These are phyloP conservation scores for Pempheris klunzingeri DNA, from an alignment of 2,797 vertebrate genomes.

Conservation along the genomic window DNA sequence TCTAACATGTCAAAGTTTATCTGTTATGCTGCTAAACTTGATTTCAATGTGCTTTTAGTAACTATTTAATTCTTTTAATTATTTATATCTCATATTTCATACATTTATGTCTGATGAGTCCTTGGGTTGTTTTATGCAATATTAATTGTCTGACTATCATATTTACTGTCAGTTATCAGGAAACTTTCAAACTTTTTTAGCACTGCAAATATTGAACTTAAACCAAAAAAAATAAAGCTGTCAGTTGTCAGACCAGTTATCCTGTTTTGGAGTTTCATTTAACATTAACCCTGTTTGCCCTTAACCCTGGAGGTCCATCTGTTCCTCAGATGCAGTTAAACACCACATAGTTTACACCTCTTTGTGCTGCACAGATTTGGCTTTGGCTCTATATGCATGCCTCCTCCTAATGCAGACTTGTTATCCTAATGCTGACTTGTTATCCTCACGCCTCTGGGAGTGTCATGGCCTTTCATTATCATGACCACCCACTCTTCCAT, in stretches of 20 bases:
- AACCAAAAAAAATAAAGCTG: not conserved
- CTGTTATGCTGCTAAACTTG: not conserved
- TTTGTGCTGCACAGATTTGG: constrained; percentile 8
- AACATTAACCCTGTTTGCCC: constrained; percentile 33
- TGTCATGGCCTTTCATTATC: constrained; percentile 53
- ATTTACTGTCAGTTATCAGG: constrained; percentile 5
- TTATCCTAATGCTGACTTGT: constrained; percentile 42
- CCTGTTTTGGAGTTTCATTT: constrained; percentile 18
- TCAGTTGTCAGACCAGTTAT: constrained; percentile 44
- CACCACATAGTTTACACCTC: constrained; percentile 14
- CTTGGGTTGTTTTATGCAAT: constrained; percentile 15
- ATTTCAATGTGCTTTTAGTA: constrained; percentile 7
- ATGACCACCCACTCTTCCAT: constrained; percentile 56
- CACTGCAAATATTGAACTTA: too few species aligned
- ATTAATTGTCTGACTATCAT: not conserved
- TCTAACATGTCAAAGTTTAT: constrained; percentile 10
- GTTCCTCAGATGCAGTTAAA: not conserved
- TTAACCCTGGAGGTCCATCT: constrained; percentile 4
- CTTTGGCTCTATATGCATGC: constrained; percentile 8
- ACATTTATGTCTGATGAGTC: not conserved
- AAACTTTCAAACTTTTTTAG: too few species aligned
- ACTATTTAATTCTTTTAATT: constrained; percentile 4
- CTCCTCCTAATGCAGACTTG: constrained; percentile 23
- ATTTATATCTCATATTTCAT: not conserved
- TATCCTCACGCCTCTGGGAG: constrained; percentile 43